Conservation (phyloP, 2,888 invertebrate genomes). For the Coleophora deauratella region DNA sequence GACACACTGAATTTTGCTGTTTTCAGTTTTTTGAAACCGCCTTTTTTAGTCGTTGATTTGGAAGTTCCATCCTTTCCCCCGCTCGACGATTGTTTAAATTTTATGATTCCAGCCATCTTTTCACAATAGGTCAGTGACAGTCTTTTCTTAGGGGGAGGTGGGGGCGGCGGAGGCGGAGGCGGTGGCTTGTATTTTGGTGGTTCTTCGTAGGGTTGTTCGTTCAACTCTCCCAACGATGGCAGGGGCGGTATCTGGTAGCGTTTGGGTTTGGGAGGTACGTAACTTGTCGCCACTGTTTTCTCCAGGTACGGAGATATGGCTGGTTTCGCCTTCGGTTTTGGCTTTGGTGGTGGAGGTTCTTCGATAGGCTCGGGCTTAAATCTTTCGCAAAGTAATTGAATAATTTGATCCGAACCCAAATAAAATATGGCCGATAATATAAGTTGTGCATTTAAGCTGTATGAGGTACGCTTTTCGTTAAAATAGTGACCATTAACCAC, state of each 20-base stretch:
- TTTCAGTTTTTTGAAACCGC: constrained; percentile 20
- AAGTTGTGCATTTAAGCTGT: constrained; percentile 45
- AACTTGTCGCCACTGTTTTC: constrained; percentile 38
- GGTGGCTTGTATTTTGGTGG: constrained; percentile 35
- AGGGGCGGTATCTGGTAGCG: constrained; percentile 32
- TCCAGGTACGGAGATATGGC: constrained; percentile 50
- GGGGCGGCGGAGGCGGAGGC: constrained; percentile 43
- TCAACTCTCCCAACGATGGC: constrained; percentile 47
- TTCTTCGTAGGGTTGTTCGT: constrained; percentile 47
- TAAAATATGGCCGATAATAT: constrained; percentile 53
- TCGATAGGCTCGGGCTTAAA: constrained; percentile 34
- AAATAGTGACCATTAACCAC: constrained; percentile 39
- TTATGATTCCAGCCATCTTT: constrained; percentile 39
- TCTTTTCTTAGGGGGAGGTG: constrained; percentile 50
- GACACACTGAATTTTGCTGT: constrained; percentile 21
- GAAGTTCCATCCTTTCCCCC: too few relatives aligned
- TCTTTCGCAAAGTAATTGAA: constrained; percentile 34
- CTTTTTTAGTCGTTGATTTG: neutral
- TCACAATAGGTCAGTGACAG: constrained; percentile 42
- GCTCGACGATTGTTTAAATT: constrained; percentile 18
- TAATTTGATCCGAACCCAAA: constrained; percentile 43
- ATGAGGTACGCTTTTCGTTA: constrained; percentile 37
- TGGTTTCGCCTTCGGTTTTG: constrained; percentile 27
- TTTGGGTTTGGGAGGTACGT: constrained; percentile 30
- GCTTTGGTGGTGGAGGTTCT: constrained; percentile 20